Conservation (phyloP, 53 echinoderm and acorn worm species). For the Luidia sarsii region DNA sequence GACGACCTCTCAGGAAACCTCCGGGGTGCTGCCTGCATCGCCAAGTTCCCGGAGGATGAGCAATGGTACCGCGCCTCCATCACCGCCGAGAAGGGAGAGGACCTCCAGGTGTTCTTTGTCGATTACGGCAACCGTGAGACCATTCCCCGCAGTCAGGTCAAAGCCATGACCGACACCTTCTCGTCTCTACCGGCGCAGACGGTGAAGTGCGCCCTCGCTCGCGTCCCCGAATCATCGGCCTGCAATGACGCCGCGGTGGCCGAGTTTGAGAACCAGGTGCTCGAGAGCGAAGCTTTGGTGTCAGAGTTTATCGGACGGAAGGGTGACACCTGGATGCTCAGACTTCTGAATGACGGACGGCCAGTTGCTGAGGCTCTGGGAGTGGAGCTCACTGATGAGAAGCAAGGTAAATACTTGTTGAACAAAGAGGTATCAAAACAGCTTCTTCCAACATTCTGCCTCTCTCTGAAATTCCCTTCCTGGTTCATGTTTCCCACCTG, state of each 20-base stretch:
- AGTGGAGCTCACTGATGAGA: slow-evolving; percentile 7
- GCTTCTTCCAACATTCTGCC: no score
- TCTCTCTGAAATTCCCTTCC: no score
- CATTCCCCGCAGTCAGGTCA: slow-evolving; percentile 48
- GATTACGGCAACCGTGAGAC: slow-evolving; percentile 89
- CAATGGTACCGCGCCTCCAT: slow-evolving; percentile 87
- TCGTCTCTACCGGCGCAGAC: slow-evolving; percentile 75
- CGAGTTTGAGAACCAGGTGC: slow-evolving; percentile 61
- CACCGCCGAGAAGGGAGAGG: slow-evolving; percentile 17
- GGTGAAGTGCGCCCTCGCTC: slow-evolving; percentile 80
- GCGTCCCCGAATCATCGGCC: slow-evolving; percentile 3
- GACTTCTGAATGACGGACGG: slow-evolving; percentile 26
- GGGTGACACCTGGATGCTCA: slow-evolving; percentile 35
- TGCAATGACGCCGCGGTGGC: slow-evolving; percentile 28
- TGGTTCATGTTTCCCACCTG: no score
- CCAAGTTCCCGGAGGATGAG: slow-evolving; percentile 73
- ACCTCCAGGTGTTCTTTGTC: slow-evolving; percentile 62
- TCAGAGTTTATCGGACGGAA: slow-evolving; percentile 44
- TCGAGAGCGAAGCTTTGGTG: slow-evolving; percentile 55
- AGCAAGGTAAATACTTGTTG: no score
- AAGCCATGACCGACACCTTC: slow-evolving; percentile 61
- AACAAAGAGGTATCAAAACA: no score
- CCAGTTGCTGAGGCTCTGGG: slow-evolving; percentile 40
- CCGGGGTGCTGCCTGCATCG: slow-evolving; percentile 51
- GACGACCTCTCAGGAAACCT: neutral